These are phyloP conservation scores for Decapterus maruadsi DNA, from an alignment of 2,797 vertebrate species.

Conservation along the genomic window DNA sequence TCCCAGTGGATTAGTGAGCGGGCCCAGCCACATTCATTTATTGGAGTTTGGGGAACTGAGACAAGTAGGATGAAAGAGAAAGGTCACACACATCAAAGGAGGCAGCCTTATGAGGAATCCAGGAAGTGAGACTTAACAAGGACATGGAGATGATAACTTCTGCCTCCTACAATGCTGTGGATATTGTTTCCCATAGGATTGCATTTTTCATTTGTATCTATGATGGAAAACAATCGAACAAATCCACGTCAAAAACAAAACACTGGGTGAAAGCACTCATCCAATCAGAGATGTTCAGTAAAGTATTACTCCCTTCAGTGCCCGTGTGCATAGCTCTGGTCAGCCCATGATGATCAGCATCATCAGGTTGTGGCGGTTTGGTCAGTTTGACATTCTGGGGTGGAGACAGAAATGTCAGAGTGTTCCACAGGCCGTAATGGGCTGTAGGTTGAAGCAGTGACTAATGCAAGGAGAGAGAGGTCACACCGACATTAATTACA, in stretches of 20 bases:
- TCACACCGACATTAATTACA: neutral
- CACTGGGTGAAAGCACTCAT: too few relatives aligned
- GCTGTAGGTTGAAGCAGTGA: neutral
- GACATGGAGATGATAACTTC: too few relatives aligned
- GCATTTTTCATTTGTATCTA: too few relatives aligned
- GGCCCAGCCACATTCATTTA: too few relatives aligned
- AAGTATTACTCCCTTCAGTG: neutral
- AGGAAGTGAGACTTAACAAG: neutral
- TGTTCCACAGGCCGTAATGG: neutral
- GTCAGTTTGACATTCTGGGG: neutral
- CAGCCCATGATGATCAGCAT: neutral
- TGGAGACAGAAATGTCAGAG: neutral
- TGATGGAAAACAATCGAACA: too few relatives aligned
- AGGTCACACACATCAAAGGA: too few relatives aligned
- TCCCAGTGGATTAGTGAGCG: constrained; percentile 1
- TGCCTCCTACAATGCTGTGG: too few relatives aligned
- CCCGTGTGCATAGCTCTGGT: neutral
- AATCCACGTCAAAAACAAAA: too few relatives aligned
- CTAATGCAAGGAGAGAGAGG: neutral
- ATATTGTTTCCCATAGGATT: too few relatives aligned
- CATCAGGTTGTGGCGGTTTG: neutral
- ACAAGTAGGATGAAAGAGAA: too few relatives aligned
- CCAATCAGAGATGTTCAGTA: too few relatives aligned
- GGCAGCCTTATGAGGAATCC: neutral
- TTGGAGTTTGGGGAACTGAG: too few relatives aligned